Percentiles rank a stretch among this genome's conserved stretches.
Conservation (phyloP, 2,113 vertebrate genomes). For the Amblyornis subalaris region DNA sequence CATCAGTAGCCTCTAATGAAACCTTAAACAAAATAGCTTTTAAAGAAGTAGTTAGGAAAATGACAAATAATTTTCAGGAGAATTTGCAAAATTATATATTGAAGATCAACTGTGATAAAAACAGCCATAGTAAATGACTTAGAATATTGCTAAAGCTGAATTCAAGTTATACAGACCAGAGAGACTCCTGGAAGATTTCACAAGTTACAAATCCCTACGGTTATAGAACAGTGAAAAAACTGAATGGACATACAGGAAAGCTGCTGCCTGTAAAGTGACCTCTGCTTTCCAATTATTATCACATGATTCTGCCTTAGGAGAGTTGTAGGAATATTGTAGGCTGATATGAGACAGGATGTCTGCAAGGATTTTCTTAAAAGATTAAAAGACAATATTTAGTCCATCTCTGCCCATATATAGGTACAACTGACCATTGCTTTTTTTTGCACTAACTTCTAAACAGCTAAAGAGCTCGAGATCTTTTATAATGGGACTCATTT, state of each 20-base stretch:
- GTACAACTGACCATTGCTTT: fast-evolving
- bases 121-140: neutral
- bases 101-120: neutral
- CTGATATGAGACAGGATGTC: neutral
- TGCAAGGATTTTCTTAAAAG: neutral
- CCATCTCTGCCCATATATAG: neutral
- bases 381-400: neutral
- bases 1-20: neutral
- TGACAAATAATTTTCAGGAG: neutral
- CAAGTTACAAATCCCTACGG: neutral
- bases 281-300: neutral
- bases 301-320: neutral
- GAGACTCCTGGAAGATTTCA: neutral
- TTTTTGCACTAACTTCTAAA: neutral
- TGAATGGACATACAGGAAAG: neutral
- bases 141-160: neutral
- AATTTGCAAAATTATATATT: neutral
- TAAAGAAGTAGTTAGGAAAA: neutral
- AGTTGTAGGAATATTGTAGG: neutral
- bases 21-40: neutral
- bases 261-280: neutral
- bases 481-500: neutral
- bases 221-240: neutral
- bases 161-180: neutral
- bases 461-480: neutral